phyloP scores from a whole-genome alignment of 2,113 vertebrate genomes.

The Camelus dromedarius region DNA sequence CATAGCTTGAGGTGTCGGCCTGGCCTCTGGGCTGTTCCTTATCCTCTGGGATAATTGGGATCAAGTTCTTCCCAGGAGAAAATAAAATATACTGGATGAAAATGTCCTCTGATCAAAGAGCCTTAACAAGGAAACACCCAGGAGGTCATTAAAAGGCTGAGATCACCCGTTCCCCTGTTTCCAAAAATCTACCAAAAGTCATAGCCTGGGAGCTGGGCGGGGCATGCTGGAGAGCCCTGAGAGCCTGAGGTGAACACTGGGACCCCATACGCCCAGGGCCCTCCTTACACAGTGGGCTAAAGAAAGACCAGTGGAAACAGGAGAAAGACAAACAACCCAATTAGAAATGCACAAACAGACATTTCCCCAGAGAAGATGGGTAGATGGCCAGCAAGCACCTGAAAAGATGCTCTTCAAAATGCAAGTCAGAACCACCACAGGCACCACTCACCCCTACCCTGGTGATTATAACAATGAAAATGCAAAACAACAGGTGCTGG shows the following conservation, averaged over 20 bases:
- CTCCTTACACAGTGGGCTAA: neutral
- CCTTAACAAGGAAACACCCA: constrained; percentile 57
- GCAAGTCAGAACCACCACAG: neutral
- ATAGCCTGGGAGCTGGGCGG: neutral
- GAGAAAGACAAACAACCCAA: neutral
- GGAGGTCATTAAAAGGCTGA: neutral
- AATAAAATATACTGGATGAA: constrained; percentile 61
- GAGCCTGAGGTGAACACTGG: neutral
- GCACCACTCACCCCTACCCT: neutral
- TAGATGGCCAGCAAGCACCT: neutral
- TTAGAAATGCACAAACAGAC: neutral
- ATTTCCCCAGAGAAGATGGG: neutral
- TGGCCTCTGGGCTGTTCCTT: constrained; percentile 65
- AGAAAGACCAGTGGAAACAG: neutral
- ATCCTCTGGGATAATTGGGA: constrained; percentile 61
- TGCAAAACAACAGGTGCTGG: neutral
- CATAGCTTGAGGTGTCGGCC: constrained; percentile 74
- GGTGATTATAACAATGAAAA: neutral
- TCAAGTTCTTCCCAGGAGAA: constrained; percentile 62
- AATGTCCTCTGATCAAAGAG: constrained; percentile 77
- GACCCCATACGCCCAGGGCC: neutral
- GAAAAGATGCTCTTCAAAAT: neutral
- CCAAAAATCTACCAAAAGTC: neutral
- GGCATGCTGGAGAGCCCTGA: rapidly evolving
- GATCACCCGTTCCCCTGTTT: neutral